Evolutionary conservation across 2,888 invertebrate genomes (phyloP).

Genomic region (Torymus auratus): DNA sequence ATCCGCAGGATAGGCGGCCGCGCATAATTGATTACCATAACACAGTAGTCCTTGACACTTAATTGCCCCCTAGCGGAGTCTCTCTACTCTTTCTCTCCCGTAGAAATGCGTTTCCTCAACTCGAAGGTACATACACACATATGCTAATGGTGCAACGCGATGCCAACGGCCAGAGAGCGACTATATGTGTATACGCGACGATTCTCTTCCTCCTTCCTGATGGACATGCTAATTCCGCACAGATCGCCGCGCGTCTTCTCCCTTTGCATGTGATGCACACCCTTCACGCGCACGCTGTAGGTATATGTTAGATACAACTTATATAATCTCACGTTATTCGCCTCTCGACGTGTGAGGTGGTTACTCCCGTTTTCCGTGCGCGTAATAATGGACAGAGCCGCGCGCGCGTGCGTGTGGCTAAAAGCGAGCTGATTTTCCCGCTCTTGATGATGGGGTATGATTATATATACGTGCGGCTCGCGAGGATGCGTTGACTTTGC

Average conservation of each 20-base stretch:
- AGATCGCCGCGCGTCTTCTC: background rate
- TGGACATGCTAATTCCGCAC: slow-evolving; percentile 36
- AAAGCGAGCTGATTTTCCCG: background rate
- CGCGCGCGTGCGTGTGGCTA: background rate
- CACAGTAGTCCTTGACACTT: slow-evolving; percentile 63
- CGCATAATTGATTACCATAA: slow-evolving; percentile 64
- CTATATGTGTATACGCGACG: background rate
- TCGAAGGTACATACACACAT: too few relatives aligned
- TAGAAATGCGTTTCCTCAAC: too few relatives aligned
- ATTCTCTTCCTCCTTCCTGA: slow-evolving; percentile 28
- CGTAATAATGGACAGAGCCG: background rate
- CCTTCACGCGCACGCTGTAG: too few relatives aligned
- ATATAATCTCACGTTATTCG: too few relatives aligned
- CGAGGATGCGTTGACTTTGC: too few relatives aligned
- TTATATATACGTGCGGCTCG: too few relatives aligned
- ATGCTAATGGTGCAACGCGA: background rate
- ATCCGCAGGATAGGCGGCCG: slow-evolving; percentile 23
- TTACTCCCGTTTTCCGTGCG: too few relatives aligned
- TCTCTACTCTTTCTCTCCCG: background rate
- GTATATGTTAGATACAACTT: too few relatives aligned
- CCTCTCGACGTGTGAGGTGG: too few relatives aligned
- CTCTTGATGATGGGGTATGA: too few relatives aligned
- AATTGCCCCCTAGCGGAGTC: slow-evolving; percentile 56
- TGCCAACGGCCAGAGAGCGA: background rate
- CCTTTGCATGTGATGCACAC: background rate